A percentile compares a stretch with the other conserved stretches of the same genome.
Conservation (phyloP, 2,888 invertebrate genomes). For the Brenthis daphne region DNA sequence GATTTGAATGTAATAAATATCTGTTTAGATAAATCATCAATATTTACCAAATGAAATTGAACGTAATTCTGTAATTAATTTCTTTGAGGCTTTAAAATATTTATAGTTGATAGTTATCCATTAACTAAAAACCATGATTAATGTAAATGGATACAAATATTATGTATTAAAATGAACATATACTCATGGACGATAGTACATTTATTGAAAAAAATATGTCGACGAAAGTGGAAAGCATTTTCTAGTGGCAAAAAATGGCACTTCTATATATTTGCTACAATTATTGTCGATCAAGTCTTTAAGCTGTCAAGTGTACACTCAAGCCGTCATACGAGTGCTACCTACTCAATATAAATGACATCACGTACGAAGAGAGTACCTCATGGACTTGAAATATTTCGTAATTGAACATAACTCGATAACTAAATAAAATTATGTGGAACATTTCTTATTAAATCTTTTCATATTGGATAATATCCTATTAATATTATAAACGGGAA, state of each 20-base stretch:
- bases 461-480: background rate
- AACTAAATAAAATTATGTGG: conserved; percentile 10
- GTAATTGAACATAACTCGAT: conserved; percentile 11
- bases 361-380: conserved; percentile 23
- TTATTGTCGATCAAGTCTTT: conserved; percentile 30
- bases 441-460: background rate
- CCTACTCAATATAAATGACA: conserved; percentile 35
- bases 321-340: conserved; percentile 30
- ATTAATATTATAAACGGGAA: too few species aligned
- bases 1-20: too few species aligned
- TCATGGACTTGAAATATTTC: conserved; percentile 10
- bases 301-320: conserved; percentile 24
- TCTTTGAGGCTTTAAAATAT: too few species aligned
- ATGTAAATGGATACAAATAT: too few species aligned
- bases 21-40: too few species aligned
- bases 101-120: too few species aligned
- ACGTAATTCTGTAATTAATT: too few species aligned
- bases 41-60: too few species aligned
- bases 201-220: background rate
- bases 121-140: too few species aligned
- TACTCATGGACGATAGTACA: too few species aligned
- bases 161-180: too few species aligned
- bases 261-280: conserved; percentile 15
- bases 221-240: background rate
- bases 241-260: background rate